Evolutionary conservation across 2,113 vertebrate genomes (phyloP).

Genomic region (Laticauda colubrina): DNA sequence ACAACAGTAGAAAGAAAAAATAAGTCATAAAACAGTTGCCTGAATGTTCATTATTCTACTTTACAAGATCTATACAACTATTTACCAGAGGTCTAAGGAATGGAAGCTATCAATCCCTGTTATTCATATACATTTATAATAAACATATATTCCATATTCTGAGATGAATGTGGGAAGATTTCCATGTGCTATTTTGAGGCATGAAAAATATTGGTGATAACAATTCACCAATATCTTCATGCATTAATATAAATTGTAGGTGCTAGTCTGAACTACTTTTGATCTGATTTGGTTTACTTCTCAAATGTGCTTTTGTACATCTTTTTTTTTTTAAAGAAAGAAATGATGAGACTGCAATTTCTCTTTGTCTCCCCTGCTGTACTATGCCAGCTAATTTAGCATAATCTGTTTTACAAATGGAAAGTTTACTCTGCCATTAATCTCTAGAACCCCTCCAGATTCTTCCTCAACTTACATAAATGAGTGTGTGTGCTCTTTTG

Average conservation of each 20-base stretch:
- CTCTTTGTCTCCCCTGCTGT: neutral
- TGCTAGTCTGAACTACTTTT: neutral
- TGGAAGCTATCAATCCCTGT: neutral
- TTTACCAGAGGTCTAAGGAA: neutral
- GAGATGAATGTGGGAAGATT: neutral
- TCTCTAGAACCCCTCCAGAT: conserved; percentile 9
- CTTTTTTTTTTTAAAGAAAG: neutral
- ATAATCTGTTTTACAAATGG: conserved; percentile 28
- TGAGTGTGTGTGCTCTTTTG: conserved; percentile 31
- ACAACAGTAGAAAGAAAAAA: neutral
- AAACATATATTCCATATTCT: neutral
- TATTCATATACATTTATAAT: neutral
- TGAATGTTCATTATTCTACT: neutral
- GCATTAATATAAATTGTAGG: neutral
- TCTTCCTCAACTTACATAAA: conserved; percentile 38
- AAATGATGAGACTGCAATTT: neutral
- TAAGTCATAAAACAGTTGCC: neutral
- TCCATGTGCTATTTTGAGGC: neutral
- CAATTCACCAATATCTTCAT: neutral
- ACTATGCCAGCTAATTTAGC: conserved; percentile 31
- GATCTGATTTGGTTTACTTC: conserved; percentile 7
- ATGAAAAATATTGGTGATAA: neutral
- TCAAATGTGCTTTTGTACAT: neutral
- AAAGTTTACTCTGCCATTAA: conserved; percentile 52
- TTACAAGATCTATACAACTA: neutral